A percentile compares a stretch with the other conserved stretches of the same genome.
Conservation (phyloP, 1,140 invertebrate species). For the Antheraea mylitta region DNA sequence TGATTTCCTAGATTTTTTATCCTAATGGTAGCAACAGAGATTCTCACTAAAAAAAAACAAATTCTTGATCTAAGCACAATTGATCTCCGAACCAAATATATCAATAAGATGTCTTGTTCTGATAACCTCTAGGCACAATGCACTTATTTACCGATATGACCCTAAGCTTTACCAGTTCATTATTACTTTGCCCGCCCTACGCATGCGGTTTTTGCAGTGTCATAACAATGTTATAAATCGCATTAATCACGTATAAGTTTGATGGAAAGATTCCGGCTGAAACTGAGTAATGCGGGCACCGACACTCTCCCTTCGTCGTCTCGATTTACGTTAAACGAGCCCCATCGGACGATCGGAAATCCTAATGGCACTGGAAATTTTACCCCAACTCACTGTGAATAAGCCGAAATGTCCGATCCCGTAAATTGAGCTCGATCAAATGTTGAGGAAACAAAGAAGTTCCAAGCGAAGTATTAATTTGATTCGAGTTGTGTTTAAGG, state of each 20-base stretch:
- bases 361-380: conserved; percentile 18
- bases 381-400: conserved; percentile 17
- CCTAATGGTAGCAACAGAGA: no score
- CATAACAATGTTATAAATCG: conserved; percentile 15
- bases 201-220: background rate
- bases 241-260: conserved; percentile 10
- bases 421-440: conserved; percentile 19
- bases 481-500: background rate
- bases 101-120: background rate
- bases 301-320: conserved; percentile 12
- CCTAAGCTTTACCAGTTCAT: background rate
- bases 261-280: conserved; percentile 8
- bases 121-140: background rate
- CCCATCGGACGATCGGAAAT: conserved; percentile 38
- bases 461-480: conserved; percentile 2
- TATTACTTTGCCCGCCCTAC: background rate
- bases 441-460: conserved; percentile 19
- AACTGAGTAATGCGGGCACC: conserved; percentile 13
- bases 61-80: background rate
- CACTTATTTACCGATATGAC: background rate
- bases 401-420: conserved; percentile 15
- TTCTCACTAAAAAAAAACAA: no score
- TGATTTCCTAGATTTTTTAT: no score
- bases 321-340: conserved; percentile 51
- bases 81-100: background rate